These are phyloP conservation scores for Sycophila texana DNA, from an alignment of 2,888 invertebrate species.

Conservation along the genomic window DNA sequence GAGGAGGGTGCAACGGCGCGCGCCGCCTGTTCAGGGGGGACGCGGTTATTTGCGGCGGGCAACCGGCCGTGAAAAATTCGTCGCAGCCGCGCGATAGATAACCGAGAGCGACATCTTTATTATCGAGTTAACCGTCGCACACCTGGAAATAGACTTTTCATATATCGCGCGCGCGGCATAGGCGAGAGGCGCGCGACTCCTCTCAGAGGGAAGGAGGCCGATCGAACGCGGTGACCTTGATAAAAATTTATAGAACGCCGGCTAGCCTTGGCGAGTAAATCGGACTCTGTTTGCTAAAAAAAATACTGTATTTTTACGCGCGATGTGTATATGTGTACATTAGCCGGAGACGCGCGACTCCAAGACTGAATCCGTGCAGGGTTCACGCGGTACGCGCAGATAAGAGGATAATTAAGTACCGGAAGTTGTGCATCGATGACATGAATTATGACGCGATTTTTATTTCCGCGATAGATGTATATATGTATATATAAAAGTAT, in stretches of 20 bases:
- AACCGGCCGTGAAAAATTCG: constrained; percentile 49
- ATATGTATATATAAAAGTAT: too few species aligned
- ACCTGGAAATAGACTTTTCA: constrained; percentile 53
- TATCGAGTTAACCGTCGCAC: constrained; percentile 49
- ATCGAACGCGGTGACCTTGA: constrained; percentile 50
- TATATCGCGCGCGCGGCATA: constrained; percentile 6
- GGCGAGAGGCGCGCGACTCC: constrained; percentile 4
- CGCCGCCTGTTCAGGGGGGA: not conserved
- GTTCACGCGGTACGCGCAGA: too few species aligned
- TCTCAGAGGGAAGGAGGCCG: constrained; percentile 34
- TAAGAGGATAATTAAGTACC: too few species aligned
- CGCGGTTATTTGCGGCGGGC: constrained; percentile 46
- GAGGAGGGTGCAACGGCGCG: not conserved
- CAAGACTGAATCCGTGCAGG: too few species aligned
- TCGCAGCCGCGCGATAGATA: constrained; percentile 37
- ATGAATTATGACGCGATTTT: too few species aligned
- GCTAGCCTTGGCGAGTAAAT: constrained; percentile 49
- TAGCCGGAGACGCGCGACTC: not conserved
- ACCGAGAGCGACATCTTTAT: constrained; percentile 47
- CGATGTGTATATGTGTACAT: not conserved
- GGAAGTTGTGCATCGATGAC: too few species aligned
- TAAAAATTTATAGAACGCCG: constrained; percentile 48
- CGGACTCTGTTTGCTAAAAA: constrained; percentile 40
- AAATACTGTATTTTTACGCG: constrained; percentile 19
- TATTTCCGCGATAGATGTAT: too few species aligned